A percentile compares a stretch with the other conserved stretches of the same genome.
Conservation (phyloP, 1,140 invertebrate species). For the Vanessa tameamea region DNA sequence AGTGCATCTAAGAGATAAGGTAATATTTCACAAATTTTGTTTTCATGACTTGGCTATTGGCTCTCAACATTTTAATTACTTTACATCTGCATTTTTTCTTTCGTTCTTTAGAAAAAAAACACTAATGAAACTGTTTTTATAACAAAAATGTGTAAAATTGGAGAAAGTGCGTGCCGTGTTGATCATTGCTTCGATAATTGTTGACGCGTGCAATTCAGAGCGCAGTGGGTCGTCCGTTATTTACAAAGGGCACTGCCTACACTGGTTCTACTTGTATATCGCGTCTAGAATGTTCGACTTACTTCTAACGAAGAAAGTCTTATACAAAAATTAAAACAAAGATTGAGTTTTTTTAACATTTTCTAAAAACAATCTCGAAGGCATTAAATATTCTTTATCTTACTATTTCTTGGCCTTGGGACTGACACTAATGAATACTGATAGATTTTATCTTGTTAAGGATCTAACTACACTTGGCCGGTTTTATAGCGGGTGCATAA, state of each 20-base stretch:
- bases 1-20: no score
- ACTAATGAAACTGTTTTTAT: not conserved
- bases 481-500: slow-evolving; percentile 27
- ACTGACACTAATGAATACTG: slow-evolving; percentile 18
- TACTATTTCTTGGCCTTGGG: slow-evolving; percentile 3
- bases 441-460: slow-evolving; percentile 9
- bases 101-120: not conserved
- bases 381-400: no score
- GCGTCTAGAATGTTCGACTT: slow-evolving; percentile 4
- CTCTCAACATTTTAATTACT: no score
- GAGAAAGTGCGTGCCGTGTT: not conserved
- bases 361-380: no score
- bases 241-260: slow-evolving; percentile 17
- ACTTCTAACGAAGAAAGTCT: no score
- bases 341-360: no score
- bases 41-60: no score
- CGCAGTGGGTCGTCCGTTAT: slow-evolving; percentile 24
- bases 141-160: not conserved
- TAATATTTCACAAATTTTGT: no score
- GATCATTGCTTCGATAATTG: slow-evolving; percentile 16
- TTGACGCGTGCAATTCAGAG: slow-evolving; percentile 18
- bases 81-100: no score
- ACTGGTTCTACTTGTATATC: slow-evolving; percentile 11
- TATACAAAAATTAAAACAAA: no score
- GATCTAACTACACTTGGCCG: slow-evolving; percentile 15